phyloP scores from a whole-genome alignment of 2,113 vertebrate genomes.

The Platichthys flesus region DNA sequence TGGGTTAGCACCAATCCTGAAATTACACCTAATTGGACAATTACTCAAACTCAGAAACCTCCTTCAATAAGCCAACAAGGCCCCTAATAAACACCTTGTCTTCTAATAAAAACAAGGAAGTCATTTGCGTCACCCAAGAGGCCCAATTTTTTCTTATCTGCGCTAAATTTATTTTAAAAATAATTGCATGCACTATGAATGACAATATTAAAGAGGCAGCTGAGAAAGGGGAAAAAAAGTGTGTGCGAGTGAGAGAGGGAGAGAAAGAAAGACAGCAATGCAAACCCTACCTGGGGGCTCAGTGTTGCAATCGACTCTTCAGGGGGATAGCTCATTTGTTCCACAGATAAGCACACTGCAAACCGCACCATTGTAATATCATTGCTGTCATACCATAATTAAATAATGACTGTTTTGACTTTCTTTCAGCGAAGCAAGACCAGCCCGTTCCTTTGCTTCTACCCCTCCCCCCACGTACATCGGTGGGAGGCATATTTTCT shows the following conservation, averaged over 20 bases:
- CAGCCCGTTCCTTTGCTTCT: constrained; percentile 42
- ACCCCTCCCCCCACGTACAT: constrained; percentile 21
- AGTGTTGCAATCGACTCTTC: constrained; percentile 86
- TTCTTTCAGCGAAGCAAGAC: constrained; percentile 62
- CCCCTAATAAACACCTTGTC: constrained; percentile 99
- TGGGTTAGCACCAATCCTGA: constrained; percentile 93
- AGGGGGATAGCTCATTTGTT: constrained; percentile 88
- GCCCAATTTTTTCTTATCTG: constrained; percentile 89
- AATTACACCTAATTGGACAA: constrained; percentile 99
- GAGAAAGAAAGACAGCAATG: constrained; percentile 83
- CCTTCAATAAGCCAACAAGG: constrained; percentile 94
- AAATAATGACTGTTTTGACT: constrained; percentile 86
- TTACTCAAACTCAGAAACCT: constrained; percentile 99
- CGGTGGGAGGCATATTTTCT: constrained; percentile 21
- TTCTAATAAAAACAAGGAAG: constrained; percentile 98
- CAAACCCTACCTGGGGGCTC: constrained; percentile 85
- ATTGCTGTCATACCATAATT: constrained; percentile 84
- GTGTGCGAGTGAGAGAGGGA: constrained; percentile 69
- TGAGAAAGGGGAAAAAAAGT: constrained; percentile 75
- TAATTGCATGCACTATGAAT: constrained; percentile 93
- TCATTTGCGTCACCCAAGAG: constrained; percentile 98
- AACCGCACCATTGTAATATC: constrained; percentile 81
- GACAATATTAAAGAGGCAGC: constrained; percentile 93
- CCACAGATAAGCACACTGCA: constrained; percentile 83
- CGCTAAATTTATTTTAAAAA: constrained; percentile 98